Conservation (phyloP, 2,113 vertebrate species). For the Cyprinodon variegatus region DNA sequence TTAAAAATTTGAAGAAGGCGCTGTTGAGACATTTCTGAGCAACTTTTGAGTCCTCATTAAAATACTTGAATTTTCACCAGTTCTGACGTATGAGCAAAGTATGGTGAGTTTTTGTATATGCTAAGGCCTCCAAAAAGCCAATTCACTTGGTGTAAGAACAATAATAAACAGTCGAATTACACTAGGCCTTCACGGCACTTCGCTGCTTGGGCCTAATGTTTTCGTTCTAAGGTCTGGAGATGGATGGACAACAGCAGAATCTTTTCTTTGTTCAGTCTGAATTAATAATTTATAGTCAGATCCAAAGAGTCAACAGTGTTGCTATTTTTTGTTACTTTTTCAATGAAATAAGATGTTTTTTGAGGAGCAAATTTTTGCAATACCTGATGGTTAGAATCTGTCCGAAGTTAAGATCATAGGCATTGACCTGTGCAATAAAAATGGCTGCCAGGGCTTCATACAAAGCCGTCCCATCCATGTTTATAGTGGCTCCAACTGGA, state of each 20-base stretch:
- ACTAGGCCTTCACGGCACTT: too few species aligned
- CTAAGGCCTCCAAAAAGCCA: too few species aligned
- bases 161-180: too few species aligned
- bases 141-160: too few species aligned
- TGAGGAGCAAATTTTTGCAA: neutral
- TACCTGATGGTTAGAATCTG: slow-evolving; percentile 99
- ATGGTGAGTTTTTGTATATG: too few species aligned
- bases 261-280: neutral
- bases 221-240: neutral
- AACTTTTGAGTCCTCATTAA: too few species aligned
- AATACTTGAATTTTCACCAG: too few species aligned
- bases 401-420: slow-evolving; percentile 91
- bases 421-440: slow-evolving; percentile 97
- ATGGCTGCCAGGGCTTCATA: slow-evolving; percentile 97
- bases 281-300: neutral
- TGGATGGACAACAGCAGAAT: neutral
- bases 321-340: neutral
- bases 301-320: neutral
- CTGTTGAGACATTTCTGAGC: too few species aligned
- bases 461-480: slow-evolving; percentile 95
- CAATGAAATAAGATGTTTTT: neutral
- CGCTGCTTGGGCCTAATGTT: too few species aligned
- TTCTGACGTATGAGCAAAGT: too few species aligned
- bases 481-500: slow-evolving; percentile 94
- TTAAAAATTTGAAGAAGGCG: too few species aligned